These are phyloP conservation scores for Acromyrmex charruanus DNA, from an alignment of 1,140 invertebrate genomes.

Conservation along the genomic window DNA sequence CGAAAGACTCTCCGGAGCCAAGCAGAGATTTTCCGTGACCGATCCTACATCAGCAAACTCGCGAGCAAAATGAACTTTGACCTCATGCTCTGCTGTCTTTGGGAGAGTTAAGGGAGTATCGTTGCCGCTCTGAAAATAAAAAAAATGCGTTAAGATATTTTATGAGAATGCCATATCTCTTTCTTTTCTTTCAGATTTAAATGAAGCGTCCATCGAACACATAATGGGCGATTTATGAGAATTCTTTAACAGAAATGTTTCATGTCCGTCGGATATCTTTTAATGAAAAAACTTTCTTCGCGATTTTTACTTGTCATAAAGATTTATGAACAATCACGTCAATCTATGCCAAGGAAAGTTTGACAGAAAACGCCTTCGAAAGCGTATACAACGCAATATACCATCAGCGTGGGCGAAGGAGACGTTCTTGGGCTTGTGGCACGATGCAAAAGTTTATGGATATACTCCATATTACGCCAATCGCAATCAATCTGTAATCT, in stretches of 20 bases:
- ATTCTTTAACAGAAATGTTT: background rate
- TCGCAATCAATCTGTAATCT: background rate
- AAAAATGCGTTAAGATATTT: background rate
- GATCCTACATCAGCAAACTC: slow-evolving; percentile 77
- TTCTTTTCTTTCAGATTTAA: background rate
- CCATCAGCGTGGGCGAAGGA: slow-evolving; percentile 69
- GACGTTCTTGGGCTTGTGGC: slow-evolving; percentile 66
- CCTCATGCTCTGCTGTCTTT: slow-evolving; percentile 75
- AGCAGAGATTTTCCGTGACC: slow-evolving; percentile 25
- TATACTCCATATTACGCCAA: slow-evolving; percentile 78
- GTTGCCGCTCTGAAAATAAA: slow-evolving; percentile 74
- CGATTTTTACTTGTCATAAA: background rate
- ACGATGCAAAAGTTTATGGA: slow-evolving; percentile 79
- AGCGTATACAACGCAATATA: slow-evolving; percentile 62
- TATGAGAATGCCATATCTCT: background rate
- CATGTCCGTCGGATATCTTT: background rate
- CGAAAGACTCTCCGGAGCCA: slow-evolving; percentile 75
- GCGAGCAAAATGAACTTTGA: slow-evolving; percentile 79
- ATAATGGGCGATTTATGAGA: background rate
- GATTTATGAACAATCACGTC: background rate
- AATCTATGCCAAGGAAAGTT: background rate
- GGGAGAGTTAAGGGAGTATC: slow-evolving; percentile 48
- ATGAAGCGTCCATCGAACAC: background rate
- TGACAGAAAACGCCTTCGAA: background rate
- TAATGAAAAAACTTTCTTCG: background rate